These are phyloP conservation scores for Mareca penelope DNA, from an alignment of 2,797 vertebrate genomes.

Conservation along the genomic window DNA sequence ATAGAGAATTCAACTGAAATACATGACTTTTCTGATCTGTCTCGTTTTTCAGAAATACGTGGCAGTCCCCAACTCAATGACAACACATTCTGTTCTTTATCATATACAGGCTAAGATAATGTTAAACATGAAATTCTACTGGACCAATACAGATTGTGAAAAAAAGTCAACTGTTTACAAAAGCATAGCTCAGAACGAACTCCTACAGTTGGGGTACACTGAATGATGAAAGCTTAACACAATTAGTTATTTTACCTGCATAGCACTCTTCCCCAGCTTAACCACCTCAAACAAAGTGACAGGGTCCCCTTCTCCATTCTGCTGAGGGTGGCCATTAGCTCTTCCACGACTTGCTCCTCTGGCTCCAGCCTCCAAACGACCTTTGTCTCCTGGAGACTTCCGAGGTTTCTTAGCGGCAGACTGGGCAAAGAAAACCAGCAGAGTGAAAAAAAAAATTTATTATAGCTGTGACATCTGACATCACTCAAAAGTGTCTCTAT, in stretches of 20 bases:
- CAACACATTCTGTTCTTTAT: neutral
- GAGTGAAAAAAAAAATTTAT: neutral
- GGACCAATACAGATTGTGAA: neutral
- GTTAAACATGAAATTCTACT: neutral
- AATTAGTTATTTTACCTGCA: constrained; percentile 86
- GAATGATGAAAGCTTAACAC: neutral
- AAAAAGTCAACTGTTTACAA: neutral
- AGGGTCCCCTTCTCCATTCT: constrained; percentile 94
- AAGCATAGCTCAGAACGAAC: neutral
- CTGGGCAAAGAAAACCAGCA: constrained; percentile 77
- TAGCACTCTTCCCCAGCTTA: constrained; percentile 97
- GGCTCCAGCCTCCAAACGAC: constrained; percentile 77
- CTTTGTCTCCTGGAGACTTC: constrained; percentile 90
- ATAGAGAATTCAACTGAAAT: neutral
- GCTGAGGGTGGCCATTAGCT: constrained; percentile 94
- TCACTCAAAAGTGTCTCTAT: rapidly evolving
- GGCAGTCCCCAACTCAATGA: neutral
- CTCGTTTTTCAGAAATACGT: neutral
- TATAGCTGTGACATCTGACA: constrained; percentile 34
- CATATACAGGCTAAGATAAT: neutral
- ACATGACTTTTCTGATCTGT: neutral
- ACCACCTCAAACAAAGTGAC: constrained; percentile 98
- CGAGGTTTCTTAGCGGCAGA: constrained; percentile 94
- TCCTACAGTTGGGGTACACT: neutral
- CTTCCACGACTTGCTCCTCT: constrained; percentile 85